Conservation (phyloP, 2,888 invertebrate genomes). For the Mylabris sibirica region DNA sequence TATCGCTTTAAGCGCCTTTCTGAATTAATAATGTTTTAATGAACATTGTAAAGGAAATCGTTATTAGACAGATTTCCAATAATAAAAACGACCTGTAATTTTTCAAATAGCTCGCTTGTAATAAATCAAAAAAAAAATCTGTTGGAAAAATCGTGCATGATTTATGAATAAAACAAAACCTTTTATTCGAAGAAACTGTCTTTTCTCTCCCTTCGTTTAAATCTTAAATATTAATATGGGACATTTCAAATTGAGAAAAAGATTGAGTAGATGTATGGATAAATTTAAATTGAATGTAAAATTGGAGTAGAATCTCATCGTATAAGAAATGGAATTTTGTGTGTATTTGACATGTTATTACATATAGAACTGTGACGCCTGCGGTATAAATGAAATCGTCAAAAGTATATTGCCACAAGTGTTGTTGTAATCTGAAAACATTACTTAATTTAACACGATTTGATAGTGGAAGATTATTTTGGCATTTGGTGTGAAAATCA, state of each 20-base stretch:
- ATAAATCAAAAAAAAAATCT: background rate
- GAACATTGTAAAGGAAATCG: background rate
- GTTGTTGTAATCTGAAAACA: background rate
- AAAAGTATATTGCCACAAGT: background rate
- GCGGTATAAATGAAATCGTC: background rate
- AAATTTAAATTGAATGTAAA: constrained; percentile 14
- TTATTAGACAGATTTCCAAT: background rate
- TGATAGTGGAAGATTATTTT: background rate
- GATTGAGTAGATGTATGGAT: background rate
- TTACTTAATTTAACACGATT: background rate
- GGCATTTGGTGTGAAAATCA: background rate
- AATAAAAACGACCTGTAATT: background rate
- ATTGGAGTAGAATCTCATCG: background rate
- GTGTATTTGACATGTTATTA: constrained; percentile 14
- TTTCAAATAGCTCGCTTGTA: background rate
- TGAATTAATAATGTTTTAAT: constrained; percentile 23
- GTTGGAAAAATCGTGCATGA: background rate
- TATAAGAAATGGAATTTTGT: constrained; percentile 9
- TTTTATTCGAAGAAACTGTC: background rate
- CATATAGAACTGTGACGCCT: constrained; percentile 5
- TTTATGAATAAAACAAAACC: background rate
- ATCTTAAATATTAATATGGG: background rate
- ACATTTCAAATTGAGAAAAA: background rate
- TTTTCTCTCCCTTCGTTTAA: background rate
- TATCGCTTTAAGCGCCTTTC: constrained; percentile 20